Evolutionary conservation across 1,140 invertebrate species (phyloP).

Genomic region (Bombus ignitus): DNA sequence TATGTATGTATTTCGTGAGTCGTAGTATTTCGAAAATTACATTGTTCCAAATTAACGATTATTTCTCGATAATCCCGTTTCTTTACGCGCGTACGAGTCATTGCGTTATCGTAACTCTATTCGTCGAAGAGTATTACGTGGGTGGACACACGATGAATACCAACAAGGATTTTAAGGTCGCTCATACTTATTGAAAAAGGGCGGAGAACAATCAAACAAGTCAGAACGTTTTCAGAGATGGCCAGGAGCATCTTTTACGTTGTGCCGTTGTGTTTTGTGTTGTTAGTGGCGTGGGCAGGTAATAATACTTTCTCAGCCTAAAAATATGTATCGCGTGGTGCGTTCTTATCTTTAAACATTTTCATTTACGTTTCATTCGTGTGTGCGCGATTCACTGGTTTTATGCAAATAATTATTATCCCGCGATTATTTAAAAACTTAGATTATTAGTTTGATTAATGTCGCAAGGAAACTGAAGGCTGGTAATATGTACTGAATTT

Average conservation of each 20-base stretch:
- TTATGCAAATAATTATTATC: not conserved
- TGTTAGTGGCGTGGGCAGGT: conserved; percentile 64
- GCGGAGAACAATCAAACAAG: conserved; percentile 59
- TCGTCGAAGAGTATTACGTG: conserved; percentile 69
- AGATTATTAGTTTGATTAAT: no score
- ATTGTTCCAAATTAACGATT: not conserved
- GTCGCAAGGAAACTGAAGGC: no score
- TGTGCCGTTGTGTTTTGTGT: conserved; percentile 53
- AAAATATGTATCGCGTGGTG: conserved; percentile 2
- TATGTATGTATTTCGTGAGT: no score
- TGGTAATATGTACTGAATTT: no score
- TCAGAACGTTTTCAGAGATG: conserved; percentile 78
- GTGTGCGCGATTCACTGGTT: not conserved
- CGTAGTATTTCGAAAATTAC: not conserved
- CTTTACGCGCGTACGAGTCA: conserved; percentile 41
- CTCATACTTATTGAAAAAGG: conserved; percentile 80
- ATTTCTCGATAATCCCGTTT: conserved; percentile 41
- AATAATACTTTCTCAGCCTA: conserved; percentile 49
- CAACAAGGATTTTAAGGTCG: conserved; percentile 79
- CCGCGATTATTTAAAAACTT: not conserved
- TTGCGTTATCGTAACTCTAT: conserved; percentile 33
- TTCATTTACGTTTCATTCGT: not conserved
- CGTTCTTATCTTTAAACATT: not conserved
- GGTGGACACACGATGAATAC: conserved; percentile 75
- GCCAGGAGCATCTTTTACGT: conserved; percentile 60